Evolutionary conservation across 2,113 vertebrate species (phyloP).

Genomic region (Pleuronectes platessa): DNA sequence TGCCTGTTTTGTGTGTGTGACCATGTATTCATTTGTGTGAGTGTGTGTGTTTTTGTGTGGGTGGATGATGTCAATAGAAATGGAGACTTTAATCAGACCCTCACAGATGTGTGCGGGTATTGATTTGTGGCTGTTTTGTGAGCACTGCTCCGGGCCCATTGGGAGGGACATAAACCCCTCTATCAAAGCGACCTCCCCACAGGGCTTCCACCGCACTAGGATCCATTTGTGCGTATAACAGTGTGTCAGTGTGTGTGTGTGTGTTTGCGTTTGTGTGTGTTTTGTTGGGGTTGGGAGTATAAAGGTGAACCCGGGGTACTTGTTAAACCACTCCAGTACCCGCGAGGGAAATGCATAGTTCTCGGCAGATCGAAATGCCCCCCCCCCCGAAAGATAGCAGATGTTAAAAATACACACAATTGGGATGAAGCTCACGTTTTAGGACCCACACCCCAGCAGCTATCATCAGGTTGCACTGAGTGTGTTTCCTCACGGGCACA

Average conservation of each 20-base stretch:
- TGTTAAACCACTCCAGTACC: conserved; percentile 47
- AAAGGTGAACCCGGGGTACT: conserved; percentile 48
- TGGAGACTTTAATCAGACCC: conserved; percentile 67
- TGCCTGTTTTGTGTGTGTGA: conserved; percentile 7
- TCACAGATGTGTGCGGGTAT: conserved; percentile 68
- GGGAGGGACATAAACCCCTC: conserved; percentile 58
- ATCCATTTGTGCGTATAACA: neutral
- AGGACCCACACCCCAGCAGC: conserved; percentile 13
- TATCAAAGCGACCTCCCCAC: conserved; percentile 63
- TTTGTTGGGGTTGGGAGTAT: neutral
- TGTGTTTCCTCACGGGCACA: conserved; percentile 4
- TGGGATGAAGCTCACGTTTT: conserved; percentile 25
- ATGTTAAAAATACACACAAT: conserved; percentile 48
- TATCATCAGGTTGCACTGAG: neutral
- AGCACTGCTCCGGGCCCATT: conserved; percentile 41
- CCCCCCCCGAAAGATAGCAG: conserved; percentile 19
- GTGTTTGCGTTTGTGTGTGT: neutral
- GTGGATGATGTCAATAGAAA: conserved; percentile 37
- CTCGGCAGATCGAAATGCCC: conserved; percentile 24
- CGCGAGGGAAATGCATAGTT: conserved; percentile 41
- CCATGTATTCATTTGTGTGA: neutral
- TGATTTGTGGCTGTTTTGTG: conserved; percentile 66
- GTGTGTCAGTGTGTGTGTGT: conserved; percentile 1
- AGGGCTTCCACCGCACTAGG: conserved; percentile 22
- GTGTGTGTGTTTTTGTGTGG: neutral